phyloP scores from a whole-genome alignment of 2,797 vertebrate genomes.

The Enteromius unitaeniatus region DNA sequence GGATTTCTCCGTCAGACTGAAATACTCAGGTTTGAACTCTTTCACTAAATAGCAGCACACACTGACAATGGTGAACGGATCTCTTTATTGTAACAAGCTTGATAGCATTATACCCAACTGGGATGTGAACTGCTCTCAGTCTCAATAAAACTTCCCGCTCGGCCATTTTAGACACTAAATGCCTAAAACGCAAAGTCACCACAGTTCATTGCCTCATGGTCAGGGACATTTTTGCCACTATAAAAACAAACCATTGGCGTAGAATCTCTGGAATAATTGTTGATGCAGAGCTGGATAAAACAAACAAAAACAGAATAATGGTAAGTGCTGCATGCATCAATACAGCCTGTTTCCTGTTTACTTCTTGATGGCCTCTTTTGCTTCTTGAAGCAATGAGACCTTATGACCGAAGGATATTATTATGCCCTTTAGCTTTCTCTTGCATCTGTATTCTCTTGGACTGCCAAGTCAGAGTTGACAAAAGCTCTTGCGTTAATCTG shows the following conservation, averaged over 20 bases:
- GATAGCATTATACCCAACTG: conserved; percentile 17
- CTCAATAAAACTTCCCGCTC: background rate
- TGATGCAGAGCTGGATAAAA: conserved; percentile 68
- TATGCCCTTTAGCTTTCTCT: conserved; percentile 3
- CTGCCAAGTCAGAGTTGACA: conserved; percentile 4
- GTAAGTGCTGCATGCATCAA: conserved; percentile 56
- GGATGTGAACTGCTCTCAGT: background rate
- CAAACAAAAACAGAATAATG: conserved; percentile 68
- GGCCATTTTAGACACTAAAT: conserved; percentile 44
- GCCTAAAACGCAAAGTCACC: conserved; percentile 54
- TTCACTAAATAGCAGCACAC: background rate
- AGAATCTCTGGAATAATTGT: conserved; percentile 71
- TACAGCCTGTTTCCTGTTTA: conserved; percentile 48
- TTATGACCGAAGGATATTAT: conserved; percentile 24
- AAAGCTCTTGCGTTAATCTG: conserved; percentile 11
- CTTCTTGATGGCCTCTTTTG: conserved; percentile 14
- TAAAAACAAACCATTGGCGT: conserved; percentile 72
- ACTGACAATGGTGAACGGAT: conserved; percentile 20
- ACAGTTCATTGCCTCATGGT: conserved; percentile 70
- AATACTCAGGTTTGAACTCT: background rate
- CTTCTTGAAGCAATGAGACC: conserved; percentile 32
- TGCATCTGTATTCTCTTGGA: conserved; percentile 9
- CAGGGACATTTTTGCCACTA: conserved; percentile 65
- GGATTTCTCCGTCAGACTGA: background rate
- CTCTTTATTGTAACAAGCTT: conserved; percentile 10